A percentile compares a stretch with the other conserved stretches of the same genome.
These are phyloP conservation scores for Pachyuromys duprasi DNA, from an alignment of 2,797 vertebrate species.

Conservation along the genomic window DNA sequence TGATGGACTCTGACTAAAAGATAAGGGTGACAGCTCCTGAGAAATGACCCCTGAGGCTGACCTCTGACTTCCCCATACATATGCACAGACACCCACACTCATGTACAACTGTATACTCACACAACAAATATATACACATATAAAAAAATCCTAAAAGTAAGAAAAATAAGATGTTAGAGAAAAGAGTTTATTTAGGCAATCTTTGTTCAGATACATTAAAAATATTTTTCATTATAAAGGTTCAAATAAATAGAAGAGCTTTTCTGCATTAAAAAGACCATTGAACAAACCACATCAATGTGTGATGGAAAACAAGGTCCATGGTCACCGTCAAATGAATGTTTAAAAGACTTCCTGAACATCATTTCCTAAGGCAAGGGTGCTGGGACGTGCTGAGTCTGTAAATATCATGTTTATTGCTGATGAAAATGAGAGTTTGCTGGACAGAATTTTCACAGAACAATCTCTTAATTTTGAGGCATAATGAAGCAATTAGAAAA, in stretches of 20 bases:
- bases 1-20: background rate
- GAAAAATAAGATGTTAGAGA: conserved; percentile 33
- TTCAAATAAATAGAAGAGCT: background rate
- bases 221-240: background rate
- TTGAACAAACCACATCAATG: background rate
- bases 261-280: background rate
- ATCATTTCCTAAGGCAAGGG: background rate
- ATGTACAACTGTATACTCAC: background rate
- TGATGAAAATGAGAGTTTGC: background rate
- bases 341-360: background rate
- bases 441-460: background rate
- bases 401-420: background rate
- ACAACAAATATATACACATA: background rate
- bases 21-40: background rate
- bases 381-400: background rate
- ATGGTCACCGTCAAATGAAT: background rate
- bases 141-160: background rate
- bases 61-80: background rate
- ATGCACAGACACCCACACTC: background rate
- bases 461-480: background rate
- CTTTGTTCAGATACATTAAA: background rate
- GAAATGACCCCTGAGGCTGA: background rate
- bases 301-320: background rate
- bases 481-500: conserved; percentile 44
- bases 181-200: background rate